These are phyloP conservation scores for Bombyx huttoni DNA, from an alignment of 2,888 invertebrate species.

Conservation along the genomic window DNA sequence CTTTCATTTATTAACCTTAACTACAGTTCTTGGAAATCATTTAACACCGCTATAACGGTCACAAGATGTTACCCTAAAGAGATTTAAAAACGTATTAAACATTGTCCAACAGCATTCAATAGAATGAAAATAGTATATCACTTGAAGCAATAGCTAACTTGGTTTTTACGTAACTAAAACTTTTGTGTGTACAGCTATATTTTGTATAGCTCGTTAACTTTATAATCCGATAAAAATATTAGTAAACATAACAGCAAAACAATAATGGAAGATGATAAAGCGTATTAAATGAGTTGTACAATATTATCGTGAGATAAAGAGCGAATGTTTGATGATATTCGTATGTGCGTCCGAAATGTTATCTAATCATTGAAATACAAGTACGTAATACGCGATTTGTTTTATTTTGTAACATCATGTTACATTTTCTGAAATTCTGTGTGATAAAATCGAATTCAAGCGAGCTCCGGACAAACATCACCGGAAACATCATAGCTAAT, in stretches of 20 bases:
- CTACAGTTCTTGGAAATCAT: not conserved
- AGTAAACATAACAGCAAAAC: not conserved
- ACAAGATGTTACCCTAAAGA: too few species aligned
- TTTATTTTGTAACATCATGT: not conserved
- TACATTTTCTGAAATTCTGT: too few species aligned
- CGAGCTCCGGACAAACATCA: too few species aligned
- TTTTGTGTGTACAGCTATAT: too few species aligned
- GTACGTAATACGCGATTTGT: not conserved
- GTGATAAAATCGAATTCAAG: too few species aligned
- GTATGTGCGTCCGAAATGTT: not conserved
- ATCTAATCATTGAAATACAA: not conserved
- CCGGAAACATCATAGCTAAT: too few species aligned
- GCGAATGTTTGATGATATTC: not conserved
- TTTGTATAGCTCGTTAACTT: not conserved
- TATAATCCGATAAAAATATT: not conserved
- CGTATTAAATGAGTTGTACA: not conserved
- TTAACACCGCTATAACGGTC: too few species aligned
- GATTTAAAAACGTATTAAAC: too few species aligned
- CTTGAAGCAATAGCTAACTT: too few species aligned
- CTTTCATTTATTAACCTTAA: constrained; percentile 6
- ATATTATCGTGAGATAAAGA: not conserved
- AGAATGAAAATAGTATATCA: too few species aligned
- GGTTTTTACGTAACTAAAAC: too few species aligned
- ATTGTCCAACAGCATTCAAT: too few species aligned
- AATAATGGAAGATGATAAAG: not conserved